phyloP scores from a whole-genome alignment of 2,888 invertebrate genomes.

The Ormyrus nitidulus region DNA sequence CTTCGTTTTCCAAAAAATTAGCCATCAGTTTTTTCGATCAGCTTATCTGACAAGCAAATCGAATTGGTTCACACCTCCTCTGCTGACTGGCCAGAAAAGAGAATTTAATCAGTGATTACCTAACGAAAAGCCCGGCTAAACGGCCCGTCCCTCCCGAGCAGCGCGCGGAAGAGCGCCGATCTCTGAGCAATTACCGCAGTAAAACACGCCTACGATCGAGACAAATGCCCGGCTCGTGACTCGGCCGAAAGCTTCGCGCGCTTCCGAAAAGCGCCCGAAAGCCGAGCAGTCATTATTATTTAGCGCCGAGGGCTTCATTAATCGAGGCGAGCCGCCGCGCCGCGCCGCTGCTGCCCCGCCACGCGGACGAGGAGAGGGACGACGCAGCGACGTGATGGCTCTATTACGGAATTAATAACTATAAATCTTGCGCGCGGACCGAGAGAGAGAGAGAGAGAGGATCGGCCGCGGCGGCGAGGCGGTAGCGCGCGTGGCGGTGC shows the following conservation, averaged over 20 bases:
- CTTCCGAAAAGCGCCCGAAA: not conserved
- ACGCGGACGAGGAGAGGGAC: constrained; percentile 6
- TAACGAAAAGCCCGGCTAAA: constrained; percentile 47
- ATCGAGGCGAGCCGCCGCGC: constrained; percentile 26
- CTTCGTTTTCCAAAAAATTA: no score
- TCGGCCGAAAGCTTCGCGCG: constrained; percentile 47
- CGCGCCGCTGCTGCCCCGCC: constrained; percentile 48
- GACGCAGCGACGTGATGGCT: constrained; percentile 64
- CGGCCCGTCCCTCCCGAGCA: not conserved
- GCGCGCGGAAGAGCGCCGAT: constrained; percentile 1
- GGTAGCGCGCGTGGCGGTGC: constrained; percentile 69
- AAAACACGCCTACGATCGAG: constrained; percentile 25
- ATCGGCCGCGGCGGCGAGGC: constrained; percentile 47
- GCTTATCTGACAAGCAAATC: constrained; percentile 35
- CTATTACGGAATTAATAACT: constrained; percentile 73
- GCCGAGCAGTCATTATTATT: constrained; percentile 49
- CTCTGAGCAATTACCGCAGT: no score
- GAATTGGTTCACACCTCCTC: constrained; percentile 49
- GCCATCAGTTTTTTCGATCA: not conserved
- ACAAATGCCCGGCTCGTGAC: constrained; percentile 60
- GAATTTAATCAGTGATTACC: constrained; percentile 41
- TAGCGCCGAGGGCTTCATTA: constrained; percentile 56
- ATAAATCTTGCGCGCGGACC: constrained; percentile 66
- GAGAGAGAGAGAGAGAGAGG: constrained; percentile 56
- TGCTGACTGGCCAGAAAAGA: constrained; percentile 23